A percentile compares a stretch with the other conserved stretches of the same genome.
Conservation (phyloP, 2,888 invertebrate species). For the Melikaiella ostensackeni region DNA sequence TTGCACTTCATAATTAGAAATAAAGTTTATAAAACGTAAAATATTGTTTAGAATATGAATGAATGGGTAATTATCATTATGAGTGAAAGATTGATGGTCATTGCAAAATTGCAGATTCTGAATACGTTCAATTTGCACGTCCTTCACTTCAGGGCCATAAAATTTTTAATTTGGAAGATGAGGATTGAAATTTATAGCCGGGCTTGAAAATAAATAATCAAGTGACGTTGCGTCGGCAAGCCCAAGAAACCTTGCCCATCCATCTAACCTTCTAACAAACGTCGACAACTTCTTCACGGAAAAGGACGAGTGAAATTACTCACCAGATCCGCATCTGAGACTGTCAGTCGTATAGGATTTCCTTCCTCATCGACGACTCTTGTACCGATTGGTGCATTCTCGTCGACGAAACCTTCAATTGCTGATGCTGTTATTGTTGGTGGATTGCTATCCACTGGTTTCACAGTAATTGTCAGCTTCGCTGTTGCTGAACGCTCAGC, state of each 20-base stretch:
- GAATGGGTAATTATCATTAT: background rate
- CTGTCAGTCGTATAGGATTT: slow-evolving; percentile 85
- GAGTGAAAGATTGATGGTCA: slow-evolving; percentile 20
- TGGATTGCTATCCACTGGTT: slow-evolving; percentile 92
- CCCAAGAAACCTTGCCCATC: background rate
- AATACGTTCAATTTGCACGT: background rate
- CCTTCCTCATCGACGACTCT: slow-evolving; percentile 84
- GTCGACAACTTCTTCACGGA: background rate
- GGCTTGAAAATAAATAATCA: slow-evolving; percentile 27
- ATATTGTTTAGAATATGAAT: slow-evolving; percentile 9
- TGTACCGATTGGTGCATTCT: slow-evolving; percentile 92
- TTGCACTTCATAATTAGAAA: background rate
- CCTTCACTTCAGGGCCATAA: background rate
- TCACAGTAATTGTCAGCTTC: slow-evolving; percentile 88
- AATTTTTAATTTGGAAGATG: background rate
- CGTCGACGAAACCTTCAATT: slow-evolving; percentile 88
- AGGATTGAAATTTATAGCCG: slow-evolving; percentile 25
- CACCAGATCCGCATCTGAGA: slow-evolving; percentile 92
- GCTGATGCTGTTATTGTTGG: slow-evolving; percentile 86
- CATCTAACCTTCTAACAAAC: slow-evolving; percentile 9
- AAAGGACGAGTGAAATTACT: slow-evolving; percentile 66
- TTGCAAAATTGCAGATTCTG: slow-evolving; percentile 5
- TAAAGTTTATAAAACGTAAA: no score
- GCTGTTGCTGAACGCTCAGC: slow-evolving; percentile 89
- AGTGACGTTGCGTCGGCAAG: background rate